Base-by-base conservation (phyloP, 2,113 vertebrate genomes). In the Thymallus thymallus region DNA sequence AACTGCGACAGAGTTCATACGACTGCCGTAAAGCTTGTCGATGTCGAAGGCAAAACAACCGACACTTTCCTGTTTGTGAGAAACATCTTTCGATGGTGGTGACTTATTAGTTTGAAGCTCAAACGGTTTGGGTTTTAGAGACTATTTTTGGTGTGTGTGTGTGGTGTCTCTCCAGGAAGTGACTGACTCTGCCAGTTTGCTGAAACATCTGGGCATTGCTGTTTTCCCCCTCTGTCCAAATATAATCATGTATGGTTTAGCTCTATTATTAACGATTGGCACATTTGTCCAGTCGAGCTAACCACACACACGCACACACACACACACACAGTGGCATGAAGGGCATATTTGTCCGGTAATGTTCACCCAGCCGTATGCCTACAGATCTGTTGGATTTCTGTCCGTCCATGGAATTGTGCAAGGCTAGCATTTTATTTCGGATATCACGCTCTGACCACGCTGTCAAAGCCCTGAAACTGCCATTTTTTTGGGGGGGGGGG, bases 231-330 rank as follows among this genome's bases (percentile, higher is more conserved):
- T 26, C 22, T 69, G 45, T 69, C 14, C 72, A 69, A 69, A 80
- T 84, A 67, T 76, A 79, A 86, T 76, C 30, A 71, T 81, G 62
- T 71, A 24, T 20, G 71, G 75, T 79, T 65, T 13, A 32, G 60
- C 69, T 74, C 82, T 83, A 7, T 84, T 78, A 85, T 86, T 83
- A 84, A 75, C 68, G 1, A 29, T 68, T 77, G 78, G 74, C 82
- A 72, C 79, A 75, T 71, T 51, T 55, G 75, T 82, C 73, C 74
- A 55, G 61, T 68, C 72, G 73, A 61, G 41, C 48, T 55, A 68
- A 65, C 30, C 26, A 72, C 46, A 71, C 46, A 71, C 69, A 58
- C 69, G 69, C n/a, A n/a, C 69, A 61, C 45, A 32, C 76, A 75
- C 76, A 81, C 68, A 76, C 51, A 76, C 20, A 48, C 68, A 22